Evolutionary conservation across 2,797 vertebrate genomes (phyloP).

Genomic region (Pseudomugil gertrudae): DNA sequence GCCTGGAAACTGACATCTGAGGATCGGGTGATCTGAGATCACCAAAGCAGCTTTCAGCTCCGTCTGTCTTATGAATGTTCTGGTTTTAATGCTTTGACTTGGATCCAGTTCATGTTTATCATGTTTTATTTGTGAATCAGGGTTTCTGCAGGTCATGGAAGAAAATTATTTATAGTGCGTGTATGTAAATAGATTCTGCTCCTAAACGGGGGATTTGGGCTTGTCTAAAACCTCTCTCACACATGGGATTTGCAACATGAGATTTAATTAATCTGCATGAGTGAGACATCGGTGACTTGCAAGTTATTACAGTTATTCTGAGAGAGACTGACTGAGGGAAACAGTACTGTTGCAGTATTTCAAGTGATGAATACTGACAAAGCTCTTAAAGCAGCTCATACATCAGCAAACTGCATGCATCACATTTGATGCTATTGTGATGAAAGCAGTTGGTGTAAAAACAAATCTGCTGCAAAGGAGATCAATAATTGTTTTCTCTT

Average conservation of each 20-base stretch:
- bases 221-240: neutral
- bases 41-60: slow-evolving; percentile 49
- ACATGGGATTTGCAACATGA: neutral
- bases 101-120: slow-evolving; percentile 29
- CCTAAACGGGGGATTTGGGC: neutral
- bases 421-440: neutral
- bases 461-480: neutral
- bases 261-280: neutral
- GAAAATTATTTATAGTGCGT: neutral
- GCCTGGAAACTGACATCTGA: slow-evolving; percentile 25
- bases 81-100: slow-evolving; percentile 52
- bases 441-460: neutral
- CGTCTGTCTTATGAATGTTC: slow-evolving; percentile 42
- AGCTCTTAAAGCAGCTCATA: neutral
- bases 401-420: neutral
- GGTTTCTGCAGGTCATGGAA: slow-evolving; percentile 44
- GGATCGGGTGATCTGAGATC: slow-evolving; percentile 31
- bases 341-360: neutral
- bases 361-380: neutral
- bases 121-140: slow-evolving; percentile 14
- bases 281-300: neutral
- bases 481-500: neutral
- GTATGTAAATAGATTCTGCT: neutral
- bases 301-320: neutral
- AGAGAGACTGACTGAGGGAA: too few species aligned